Percentiles rank a stretch among this genome's conserved stretches.
These are phyloP conservation scores for Promerops cafer DNA, from an alignment of 2,113 vertebrate species.

Conservation along the genomic window DNA sequence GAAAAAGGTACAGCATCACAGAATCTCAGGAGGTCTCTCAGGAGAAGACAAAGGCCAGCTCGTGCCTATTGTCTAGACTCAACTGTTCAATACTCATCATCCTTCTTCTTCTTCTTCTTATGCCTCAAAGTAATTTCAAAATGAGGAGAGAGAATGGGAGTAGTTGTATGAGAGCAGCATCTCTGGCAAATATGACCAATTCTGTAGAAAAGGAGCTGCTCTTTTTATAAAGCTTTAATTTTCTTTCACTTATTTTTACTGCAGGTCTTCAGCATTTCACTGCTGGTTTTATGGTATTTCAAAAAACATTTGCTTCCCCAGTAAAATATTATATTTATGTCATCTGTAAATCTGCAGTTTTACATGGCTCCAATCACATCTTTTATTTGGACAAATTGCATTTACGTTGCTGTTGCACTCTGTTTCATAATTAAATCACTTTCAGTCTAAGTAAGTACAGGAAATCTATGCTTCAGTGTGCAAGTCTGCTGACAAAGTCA, in stretches of 20 bases:
- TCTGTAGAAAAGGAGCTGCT: not conserved
- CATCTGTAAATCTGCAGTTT: not conserved
- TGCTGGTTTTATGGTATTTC: not conserved
- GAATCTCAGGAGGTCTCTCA: not conserved
- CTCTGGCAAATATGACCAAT: not conserved
- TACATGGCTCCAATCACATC: not conserved
- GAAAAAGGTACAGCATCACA: not conserved
- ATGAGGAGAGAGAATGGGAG: not conserved
- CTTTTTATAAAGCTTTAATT: not conserved
- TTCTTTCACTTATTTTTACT: not conserved
- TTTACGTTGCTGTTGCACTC: not conserved
- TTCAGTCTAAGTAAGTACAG: not conserved
- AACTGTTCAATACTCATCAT: not conserved
- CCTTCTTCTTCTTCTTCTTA: conserved; percentile 3
- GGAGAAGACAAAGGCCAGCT: conserved; percentile 15
- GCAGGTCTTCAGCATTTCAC: not conserved
- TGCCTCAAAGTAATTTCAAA: conserved; percentile 19
- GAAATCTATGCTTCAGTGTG: conserved; percentile 21
- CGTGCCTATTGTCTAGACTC: not conserved
- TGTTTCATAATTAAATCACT: conserved; percentile 17
- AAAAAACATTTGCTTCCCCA: not conserved
- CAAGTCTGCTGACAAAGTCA: conserved; percentile 31
- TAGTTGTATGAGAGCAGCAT: not conserved
- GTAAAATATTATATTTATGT: not conserved
- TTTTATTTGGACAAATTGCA: not conserved